Base-by-base conservation (phyloP, 2,888 invertebrate species). In the Serrognathus titanus region DNA sequence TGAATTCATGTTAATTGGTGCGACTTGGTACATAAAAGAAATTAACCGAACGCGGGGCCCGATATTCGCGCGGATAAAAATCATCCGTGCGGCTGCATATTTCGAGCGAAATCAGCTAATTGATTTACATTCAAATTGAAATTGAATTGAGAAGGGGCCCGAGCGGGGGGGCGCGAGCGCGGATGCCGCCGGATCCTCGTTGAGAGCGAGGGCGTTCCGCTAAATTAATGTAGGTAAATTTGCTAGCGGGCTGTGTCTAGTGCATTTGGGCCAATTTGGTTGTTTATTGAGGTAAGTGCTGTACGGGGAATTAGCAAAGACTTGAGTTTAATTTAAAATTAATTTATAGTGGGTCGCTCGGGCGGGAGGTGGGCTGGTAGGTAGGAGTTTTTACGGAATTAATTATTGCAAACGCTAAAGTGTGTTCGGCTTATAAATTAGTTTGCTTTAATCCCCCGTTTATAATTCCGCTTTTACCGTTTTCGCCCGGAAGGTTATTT, bases 151-250 rank as follows among this genome's bases (percentile, higher is more conserved):
- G 49, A 36, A 51, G 56, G 36, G 54, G 63, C 41, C 12, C 48
- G 40, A 16, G 35, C 37, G 57, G 40, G 36, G 46, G 35, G 16
- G 40, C 43, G 35, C 38, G 38, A 11, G 54, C 39, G 31, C 11
- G 24, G 49, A 36, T 13, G 50, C 39, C 43, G 43, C 12, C 43
- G 43, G 9, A 43, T 13, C 20, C 43, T 43, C 45, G 50, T 45
- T 20, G 45, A 45, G 57, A 48, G 43, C 48, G 37, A 51, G 60
- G 60, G 63, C 57, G 63, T 63, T 65, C 56, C 61, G 59, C 59
- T 60, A 65, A 66, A 65, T 66, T 66, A 65, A 65, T 65, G 66
- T 63, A 63, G 66, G 66, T 65, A 66, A 66, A 66, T 66, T 64
- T 63, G 64, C 63, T 58, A 55, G 55, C 57, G 63, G 61, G 60